Evolutionary conservation across 2,888 invertebrate genomes (phyloP).

Genomic region (Hirudinaria manillensis): DNA sequence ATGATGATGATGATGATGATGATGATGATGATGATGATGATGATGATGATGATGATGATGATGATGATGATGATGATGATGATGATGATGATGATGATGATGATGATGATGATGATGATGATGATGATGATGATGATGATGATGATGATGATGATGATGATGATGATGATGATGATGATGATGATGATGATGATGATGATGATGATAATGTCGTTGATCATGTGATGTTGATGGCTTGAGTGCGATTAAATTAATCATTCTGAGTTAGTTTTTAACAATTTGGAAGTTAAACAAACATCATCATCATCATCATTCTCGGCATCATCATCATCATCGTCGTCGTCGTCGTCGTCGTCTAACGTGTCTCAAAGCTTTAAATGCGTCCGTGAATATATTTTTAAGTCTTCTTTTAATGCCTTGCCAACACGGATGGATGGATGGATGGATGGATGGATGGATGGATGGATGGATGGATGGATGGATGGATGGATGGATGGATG

Average conservation of each 20-base stretch:
- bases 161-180: conserved; percentile 12
- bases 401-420: no score
- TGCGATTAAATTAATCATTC: no score
- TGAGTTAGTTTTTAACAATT: no score
- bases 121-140: conserved; percentile 31
- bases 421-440: no score
- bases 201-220: conserved; percentile 27
- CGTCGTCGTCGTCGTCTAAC: conserved; percentile 23
- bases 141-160: conserved; percentile 29
- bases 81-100: conserved; percentile 32
- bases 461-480: no score
- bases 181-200: conserved; percentile 31
- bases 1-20: conserved; percentile 12
- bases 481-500: no score
- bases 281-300: conserved; percentile 21
- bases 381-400: no score
- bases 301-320: conserved; percentile 21
- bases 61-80: conserved; percentile 30
- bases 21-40: conserved; percentile 12
- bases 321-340: conserved; percentile 28
- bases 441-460: no score
- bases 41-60: conserved; percentile 41
- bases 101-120: conserved; percentile 25
- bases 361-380: no score
- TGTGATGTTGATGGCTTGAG: conserved; percentile 11